phyloP scores from a whole-genome alignment of 2,113 vertebrate species.

The Baryphthengus martii region DNA sequence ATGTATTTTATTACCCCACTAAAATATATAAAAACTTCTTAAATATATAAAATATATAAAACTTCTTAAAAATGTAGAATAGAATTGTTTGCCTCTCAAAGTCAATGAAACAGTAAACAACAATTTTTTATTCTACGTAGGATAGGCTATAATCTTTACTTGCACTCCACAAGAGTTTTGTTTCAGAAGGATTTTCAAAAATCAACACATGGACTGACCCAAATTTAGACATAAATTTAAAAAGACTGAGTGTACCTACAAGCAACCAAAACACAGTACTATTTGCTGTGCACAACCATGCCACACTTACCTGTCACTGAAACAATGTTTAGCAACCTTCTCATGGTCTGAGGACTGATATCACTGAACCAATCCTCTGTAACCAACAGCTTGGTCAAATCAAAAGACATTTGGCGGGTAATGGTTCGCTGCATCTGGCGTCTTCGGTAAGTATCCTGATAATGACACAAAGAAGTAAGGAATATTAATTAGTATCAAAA shows the following conservation, averaged over 20 bases:
- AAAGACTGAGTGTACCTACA: neutral
- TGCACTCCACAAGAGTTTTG: neutral
- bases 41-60: neutral
- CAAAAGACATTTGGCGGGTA: slow-evolving; percentile 97
- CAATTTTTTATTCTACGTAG: neutral
- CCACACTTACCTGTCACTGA: slow-evolving; percentile 87
- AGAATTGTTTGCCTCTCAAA: neutral
- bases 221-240: neutral
- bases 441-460: slow-evolving; percentile 91
- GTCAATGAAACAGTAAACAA: neutral
- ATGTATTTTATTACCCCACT: neutral
- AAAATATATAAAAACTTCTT: neutral
- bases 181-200: neutral
- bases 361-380: slow-evolving; percentile 99
- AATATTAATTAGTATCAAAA: neutral
- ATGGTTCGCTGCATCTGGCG: slow-evolving; percentile 93
- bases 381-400: slow-evolving; percentile 93
- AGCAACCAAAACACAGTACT: neutral
- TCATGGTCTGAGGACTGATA: slow-evolving; percentile 98
- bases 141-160: neutral
- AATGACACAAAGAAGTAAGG: neutral
- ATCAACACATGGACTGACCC: neutral
- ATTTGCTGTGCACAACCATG: neutral
- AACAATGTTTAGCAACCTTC: slow-evolving; percentile 94
- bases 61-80: neutral